Evolutionary conservation across 2,797 vertebrate genomes (phyloP).

Genomic region (Chelonia mydas): DNA sequence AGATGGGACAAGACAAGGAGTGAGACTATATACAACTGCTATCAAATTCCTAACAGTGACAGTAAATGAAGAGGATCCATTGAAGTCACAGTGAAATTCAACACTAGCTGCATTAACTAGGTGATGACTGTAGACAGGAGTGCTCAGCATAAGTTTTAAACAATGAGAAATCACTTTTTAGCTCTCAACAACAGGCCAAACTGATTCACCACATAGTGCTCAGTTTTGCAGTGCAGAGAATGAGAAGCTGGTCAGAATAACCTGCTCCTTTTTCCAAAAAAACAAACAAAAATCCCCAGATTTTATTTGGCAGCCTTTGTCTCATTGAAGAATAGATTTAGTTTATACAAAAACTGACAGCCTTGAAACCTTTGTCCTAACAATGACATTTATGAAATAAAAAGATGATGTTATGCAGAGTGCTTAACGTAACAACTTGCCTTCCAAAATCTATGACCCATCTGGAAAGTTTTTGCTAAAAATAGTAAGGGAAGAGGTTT

Average conservation of each 20-base stretch:
- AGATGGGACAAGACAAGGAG: not conserved
- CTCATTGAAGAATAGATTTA: not conserved
- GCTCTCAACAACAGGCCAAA: not conserved
- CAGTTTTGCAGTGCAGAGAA: not conserved
- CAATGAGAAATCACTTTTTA: not conserved
- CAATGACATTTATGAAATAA: not conserved
- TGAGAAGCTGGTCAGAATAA: not conserved
- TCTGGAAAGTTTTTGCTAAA: not conserved
- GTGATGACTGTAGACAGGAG: not conserved
- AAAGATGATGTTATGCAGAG: not conserved
- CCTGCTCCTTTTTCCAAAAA: not conserved
- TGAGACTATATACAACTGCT: not conserved
- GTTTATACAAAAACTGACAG: not conserved
- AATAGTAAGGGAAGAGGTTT: not conserved
- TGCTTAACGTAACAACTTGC: not conserved
- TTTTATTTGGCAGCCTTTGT: not conserved
- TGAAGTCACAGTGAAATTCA: not conserved
- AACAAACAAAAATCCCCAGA: not conserved
- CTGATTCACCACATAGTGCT: not conserved
- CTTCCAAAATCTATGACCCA: not conserved
- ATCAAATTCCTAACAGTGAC: not conserved
- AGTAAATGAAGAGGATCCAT: not conserved
- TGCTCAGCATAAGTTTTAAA: not conserved
- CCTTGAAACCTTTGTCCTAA: not conserved
- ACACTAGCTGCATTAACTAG: not conserved